A percentile compares a stretch with the other conserved stretches of the same genome.
Conservation (phyloP, 92 coral and sea anemone genomes). For the Umimayanthus chanpuru region DNA sequence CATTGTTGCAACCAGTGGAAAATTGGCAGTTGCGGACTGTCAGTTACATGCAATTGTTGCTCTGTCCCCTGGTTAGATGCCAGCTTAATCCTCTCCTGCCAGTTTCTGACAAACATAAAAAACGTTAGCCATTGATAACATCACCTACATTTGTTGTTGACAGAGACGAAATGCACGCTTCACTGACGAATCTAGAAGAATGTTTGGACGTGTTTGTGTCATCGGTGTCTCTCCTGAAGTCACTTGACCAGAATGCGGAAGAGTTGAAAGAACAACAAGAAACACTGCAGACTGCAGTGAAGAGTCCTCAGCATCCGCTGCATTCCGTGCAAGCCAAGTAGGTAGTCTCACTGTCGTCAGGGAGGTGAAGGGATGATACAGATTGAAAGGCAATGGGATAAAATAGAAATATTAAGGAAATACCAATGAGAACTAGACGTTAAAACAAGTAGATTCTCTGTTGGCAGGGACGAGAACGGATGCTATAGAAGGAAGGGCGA, state of each 20-base stretch:
- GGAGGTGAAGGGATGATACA: not conserved
- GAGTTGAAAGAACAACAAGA: conserved; percentile 89
- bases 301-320: conserved; percentile 80
- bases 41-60: not conserved
- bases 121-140: not conserved
- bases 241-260: conserved; percentile 76
- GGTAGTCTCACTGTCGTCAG: conserved; percentile 26
- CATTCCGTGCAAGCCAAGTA: conserved; percentile 97
- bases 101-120: too few relatives aligned
- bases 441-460: not conserved
- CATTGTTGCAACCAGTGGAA: too few relatives aligned
- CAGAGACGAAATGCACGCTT: conserved; percentile 84
- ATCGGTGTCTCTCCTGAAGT: conserved; percentile 77
- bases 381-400: not conserved
- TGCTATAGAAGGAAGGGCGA: not conserved
- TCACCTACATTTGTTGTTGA: not conserved
- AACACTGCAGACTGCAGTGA: conserved; percentile 83
- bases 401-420: not conserved
- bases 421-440: not conserved
- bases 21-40: too few relatives aligned
- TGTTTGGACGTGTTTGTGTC: conserved; percentile 67
- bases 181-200: conserved; percentile 73
- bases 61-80: not conserved
- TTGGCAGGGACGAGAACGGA: not conserved
- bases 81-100: not conserved